Conservation (phyloP, 2,797 vertebrate genomes). For the Myotis vivesi region DNA sequence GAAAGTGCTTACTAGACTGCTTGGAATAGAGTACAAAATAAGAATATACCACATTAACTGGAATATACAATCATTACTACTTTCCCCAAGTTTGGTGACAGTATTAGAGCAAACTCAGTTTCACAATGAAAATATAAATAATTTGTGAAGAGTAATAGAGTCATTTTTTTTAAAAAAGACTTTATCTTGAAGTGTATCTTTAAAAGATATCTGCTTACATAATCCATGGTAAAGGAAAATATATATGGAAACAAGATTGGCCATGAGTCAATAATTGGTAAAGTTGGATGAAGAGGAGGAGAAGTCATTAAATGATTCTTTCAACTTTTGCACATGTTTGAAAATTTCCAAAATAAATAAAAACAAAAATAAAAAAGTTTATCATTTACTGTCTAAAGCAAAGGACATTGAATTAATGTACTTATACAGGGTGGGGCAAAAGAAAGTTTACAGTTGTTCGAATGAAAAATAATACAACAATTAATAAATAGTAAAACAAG, state of each 20-base stretch:
- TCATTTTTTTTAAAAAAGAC: background rate
- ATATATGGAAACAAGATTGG: background rate
- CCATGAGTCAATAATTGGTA: background rate
- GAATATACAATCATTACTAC: background rate
- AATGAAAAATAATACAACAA: background rate
- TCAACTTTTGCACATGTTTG: background rate
- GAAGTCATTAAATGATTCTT: background rate
- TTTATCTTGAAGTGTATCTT: background rate
- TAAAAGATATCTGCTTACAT: background rate
- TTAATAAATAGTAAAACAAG: background rate
- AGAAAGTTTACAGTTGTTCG: background rate
- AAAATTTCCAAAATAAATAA: conserved; percentile 37
- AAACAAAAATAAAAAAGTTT: background rate
- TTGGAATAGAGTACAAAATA: background rate
- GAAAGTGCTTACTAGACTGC: background rate
- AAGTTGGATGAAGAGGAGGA: background rate
- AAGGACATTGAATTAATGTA: background rate
- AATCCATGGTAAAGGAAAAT: background rate
- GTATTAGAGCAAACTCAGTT: background rate
- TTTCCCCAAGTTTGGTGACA: conserved; percentile 1
- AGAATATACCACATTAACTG: background rate
- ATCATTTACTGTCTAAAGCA: background rate
- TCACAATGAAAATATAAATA: background rate
- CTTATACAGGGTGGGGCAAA: background rate
- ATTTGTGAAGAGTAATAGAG: background rate